A percentile compares a stretch with the other conserved stretches of the same genome.
Conservation (phyloP, 2,113 vertebrate species). For the Ptilorrhoa leucosticta region DNA sequence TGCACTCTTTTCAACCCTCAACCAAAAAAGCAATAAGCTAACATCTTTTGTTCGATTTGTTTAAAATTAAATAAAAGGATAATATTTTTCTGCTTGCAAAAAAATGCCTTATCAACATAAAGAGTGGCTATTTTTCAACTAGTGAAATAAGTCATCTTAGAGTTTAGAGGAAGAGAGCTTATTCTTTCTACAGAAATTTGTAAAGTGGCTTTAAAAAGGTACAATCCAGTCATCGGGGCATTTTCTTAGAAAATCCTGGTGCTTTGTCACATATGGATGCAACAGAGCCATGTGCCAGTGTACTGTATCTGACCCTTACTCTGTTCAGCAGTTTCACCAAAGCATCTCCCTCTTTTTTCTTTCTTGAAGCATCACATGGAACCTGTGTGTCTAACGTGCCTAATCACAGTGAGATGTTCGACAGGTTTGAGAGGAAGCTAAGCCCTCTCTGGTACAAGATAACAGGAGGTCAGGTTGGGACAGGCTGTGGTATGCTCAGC, state of each 20-base stretch:
- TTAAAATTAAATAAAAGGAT: neutral
- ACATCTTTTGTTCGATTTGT: neutral
- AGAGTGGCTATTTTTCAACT: neutral
- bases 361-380: slow-evolving; percentile 83
- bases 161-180: neutral
- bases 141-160: neutral
- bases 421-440: slow-evolving; percentile 95
- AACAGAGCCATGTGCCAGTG: neutral
- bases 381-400: slow-evolving; percentile 88
- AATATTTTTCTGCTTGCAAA: neutral
- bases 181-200: neutral
- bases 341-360: slow-evolving; percentile 20
- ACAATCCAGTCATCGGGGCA: neutral
- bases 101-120: neutral
- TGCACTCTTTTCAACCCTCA: neutral
- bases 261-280: neutral
- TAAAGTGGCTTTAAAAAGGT: neutral
- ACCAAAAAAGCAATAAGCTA: neutral
- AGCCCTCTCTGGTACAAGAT: slow-evolving; percentile 94
- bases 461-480: slow-evolving; percentile 86
- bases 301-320: neutral
- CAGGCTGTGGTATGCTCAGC: slow-evolving; percentile 88
- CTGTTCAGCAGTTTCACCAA: slow-evolving; percentile 13
- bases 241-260: neutral
- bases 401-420: slow-evolving; percentile 89